Base-by-base conservation (phyloP, 2,888 invertebrate genomes). In the Drosophila greeni region DNA sequence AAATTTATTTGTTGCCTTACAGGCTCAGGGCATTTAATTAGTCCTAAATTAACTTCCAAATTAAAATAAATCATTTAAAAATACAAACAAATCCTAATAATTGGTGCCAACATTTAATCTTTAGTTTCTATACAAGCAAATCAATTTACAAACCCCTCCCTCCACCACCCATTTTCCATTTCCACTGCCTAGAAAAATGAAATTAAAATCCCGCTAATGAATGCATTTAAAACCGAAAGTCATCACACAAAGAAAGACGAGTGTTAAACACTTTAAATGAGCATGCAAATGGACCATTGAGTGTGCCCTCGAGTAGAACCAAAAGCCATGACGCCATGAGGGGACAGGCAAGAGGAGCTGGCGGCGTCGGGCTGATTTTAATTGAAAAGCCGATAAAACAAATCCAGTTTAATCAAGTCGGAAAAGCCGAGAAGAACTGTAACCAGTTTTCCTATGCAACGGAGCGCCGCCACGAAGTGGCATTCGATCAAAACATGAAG, bases 301-400 rank as follows among this genome's bases (percentile, higher is more conserved):
- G 66, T 59, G 66, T 47, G 66, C 83, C 65, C 31, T 45, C 57
- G 58, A 69, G 61, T 73, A 62, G 73, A 73, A 80, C 73, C 52
- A 37, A 55, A 42, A 62, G 54, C 24, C n/a, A 42, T 39, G 55
- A 54, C 55, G 54, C 55, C 57, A 18, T 8, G 12, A 11, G 23
- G 37, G n/a, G 16, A n/a, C 29, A n/a, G 18, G 5, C n/a, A 26
- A 24, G 34, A 23, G 36, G 23, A 29, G 29, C 11, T 29, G 36
- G 51, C 23, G 39, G 33, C 48, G 37, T 33, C 39, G 29, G 37
- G 18, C 29, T 29, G 49, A 37, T 45, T 54, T 70, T 79, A 72
- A 77, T 76, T 77, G 66, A 68, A 72, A 66, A 23, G 47, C 49
- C 65, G 59, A 72, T 72, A 52, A 49, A 53, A 20, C 42, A 58